A percentile compares a stretch with the other conserved stretches of the same genome.
Conservation (phyloP, 2,113 vertebrate genomes). For the Brevimyrus niger region DNA sequence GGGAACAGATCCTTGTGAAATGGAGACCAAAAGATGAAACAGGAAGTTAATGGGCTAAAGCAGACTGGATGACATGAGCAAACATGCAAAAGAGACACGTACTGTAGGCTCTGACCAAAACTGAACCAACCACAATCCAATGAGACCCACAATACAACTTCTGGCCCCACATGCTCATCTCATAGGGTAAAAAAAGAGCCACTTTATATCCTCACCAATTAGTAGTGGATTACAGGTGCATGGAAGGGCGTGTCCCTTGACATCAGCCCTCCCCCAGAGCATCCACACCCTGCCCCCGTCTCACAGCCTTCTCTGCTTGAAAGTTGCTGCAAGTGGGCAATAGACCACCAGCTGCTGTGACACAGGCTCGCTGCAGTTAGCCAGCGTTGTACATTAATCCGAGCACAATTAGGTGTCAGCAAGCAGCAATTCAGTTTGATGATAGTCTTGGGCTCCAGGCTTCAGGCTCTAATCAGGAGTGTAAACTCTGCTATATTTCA, state of each 20-base stretch:
- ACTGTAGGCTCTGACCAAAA: not conserved
- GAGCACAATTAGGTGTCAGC: conserved; percentile 92
- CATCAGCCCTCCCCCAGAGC: not conserved
- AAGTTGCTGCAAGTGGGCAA: conserved; percentile 63
- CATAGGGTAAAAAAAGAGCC: not conserved
- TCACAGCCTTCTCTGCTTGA: not conserved
- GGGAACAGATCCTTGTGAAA: not conserved
- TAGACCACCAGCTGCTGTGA: conserved; percentile 65
- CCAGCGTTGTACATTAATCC: conserved; percentile 87
- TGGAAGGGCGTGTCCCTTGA: not conserved
- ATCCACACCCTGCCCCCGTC: not conserved
- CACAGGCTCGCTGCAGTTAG: conserved; percentile 74
- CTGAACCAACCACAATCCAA: not conserved
- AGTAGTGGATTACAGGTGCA: not conserved
- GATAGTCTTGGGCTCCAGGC: conserved; percentile 94
- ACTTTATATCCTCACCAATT: not conserved
- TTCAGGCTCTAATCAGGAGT: conserved; percentile 99
- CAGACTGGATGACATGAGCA: not conserved
- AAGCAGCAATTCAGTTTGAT: conserved; percentile 85
- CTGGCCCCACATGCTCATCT: not conserved
- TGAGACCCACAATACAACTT: not conserved
- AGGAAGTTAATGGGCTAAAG: not conserved
- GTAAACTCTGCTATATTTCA: conserved; percentile 99
- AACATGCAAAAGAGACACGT: not conserved
- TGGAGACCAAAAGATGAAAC: not conserved